A percentile compares a stretch with the other conserved stretches of the same genome.
Evolutionary conservation across 2,888 invertebrate species (phyloP).

Genomic region (Glyphotaelius pellucidus): DNA sequence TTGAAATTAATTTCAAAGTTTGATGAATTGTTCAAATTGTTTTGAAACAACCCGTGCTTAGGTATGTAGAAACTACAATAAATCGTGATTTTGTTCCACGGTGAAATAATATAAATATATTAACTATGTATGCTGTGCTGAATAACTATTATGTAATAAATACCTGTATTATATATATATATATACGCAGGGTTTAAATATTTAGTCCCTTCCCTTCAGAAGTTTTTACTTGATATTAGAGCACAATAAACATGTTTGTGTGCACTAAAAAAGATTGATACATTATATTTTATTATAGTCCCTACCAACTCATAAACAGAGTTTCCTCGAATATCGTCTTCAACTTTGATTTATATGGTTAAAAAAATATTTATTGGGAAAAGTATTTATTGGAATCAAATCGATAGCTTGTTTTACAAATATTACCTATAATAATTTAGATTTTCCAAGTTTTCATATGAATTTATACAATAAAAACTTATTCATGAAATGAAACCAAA

Average conservation of each 20-base stretch:
- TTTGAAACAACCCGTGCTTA: too few relatives aligned
- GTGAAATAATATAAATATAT: too few relatives aligned
- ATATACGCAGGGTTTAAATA: background rate
- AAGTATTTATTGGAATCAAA: constrained; percentile 64
- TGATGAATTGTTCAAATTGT: too few relatives aligned
- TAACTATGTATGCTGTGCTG: too few relatives aligned
- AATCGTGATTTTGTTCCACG: too few relatives aligned
- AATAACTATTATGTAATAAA: too few relatives aligned
- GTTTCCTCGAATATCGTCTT: constrained; percentile 57
- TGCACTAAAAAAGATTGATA: constrained; percentile 79
- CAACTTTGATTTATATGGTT: constrained; percentile 64
- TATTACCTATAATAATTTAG: constrained; percentile 46
- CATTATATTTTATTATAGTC: constrained; percentile 76
- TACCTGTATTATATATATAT: too few relatives aligned
- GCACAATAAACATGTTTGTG: constrained; percentile 79
- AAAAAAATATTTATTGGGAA: constrained; percentile 58
- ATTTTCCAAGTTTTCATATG: constrained; percentile 38
- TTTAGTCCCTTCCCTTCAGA: background rate
- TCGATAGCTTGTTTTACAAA: constrained; percentile 38
- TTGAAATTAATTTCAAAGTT: too few relatives aligned
- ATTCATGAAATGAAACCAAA: constrained; percentile 48
- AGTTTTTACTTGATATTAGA: background rate
- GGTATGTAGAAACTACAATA: too few relatives aligned
- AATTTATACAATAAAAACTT: constrained; percentile 44
- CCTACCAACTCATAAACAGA: constrained; percentile 74